A percentile compares a stretch with the other conserved stretches of the same genome.
phyloP scores from a whole-genome alignment of 2,113 vertebrate genomes.

The Tilapia sparmanii region DNA sequence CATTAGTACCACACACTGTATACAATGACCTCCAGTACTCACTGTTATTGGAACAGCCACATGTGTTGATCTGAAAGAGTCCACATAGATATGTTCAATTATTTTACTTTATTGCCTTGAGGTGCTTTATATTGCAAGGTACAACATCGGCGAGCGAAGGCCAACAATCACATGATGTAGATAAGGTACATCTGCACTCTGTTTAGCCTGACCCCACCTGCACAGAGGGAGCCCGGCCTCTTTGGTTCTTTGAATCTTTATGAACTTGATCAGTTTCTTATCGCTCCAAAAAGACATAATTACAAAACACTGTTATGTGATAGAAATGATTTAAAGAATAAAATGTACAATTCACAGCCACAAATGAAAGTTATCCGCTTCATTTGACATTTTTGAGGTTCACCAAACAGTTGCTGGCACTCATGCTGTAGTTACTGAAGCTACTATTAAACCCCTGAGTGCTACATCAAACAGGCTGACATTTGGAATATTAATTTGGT shows the following conservation, averaged over 20 bases:
- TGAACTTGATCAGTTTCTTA: not conserved
- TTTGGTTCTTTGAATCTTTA: not conserved
- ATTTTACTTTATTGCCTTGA: not conserved
- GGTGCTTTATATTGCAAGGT: not conserved
- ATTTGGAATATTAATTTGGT: slow-evolving; percentile 59
- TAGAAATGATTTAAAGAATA: slow-evolving; percentile 23
- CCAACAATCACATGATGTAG: not conserved
- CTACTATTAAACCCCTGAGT: not conserved
- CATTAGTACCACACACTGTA: not conserved
- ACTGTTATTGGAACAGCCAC: not conserved
- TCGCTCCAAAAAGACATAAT: not conserved
- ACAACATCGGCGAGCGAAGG: not conserved
- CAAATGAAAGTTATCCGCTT: not conserved
- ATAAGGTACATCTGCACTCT: not conserved
- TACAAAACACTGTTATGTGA: not conserved
- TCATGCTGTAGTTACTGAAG: not conserved
- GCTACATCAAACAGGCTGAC: slow-evolving; percentile 11
- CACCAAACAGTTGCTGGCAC: not conserved
- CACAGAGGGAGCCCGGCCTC: not conserved
- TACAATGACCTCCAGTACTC: not conserved
- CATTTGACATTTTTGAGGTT: not conserved
- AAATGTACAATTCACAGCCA: slow-evolving; percentile 2
- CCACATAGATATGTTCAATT: not conserved
- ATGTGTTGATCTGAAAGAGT: not conserved
- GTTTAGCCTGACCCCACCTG: not conserved